Percentiles rank a stretch among this genome's conserved stretches.
phyloP scores from a whole-genome alignment of 2,888 invertebrate genomes.

The Furcula furcula region DNA sequence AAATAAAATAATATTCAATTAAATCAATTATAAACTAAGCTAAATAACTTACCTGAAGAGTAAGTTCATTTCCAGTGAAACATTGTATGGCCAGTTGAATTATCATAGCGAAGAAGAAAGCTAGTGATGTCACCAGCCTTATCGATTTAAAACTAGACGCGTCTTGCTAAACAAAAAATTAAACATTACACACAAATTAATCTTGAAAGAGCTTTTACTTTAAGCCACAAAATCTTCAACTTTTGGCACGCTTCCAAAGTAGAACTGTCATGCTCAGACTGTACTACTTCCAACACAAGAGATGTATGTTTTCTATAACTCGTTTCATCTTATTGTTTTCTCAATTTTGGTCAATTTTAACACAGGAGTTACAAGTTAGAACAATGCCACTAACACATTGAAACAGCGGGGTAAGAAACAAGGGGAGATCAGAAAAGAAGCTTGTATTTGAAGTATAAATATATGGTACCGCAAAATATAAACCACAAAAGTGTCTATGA shows the following conservation, averaged over 20 bases:
- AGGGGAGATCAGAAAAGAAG: not conserved
- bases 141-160: slow-evolving; percentile 67
- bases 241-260: slow-evolving; percentile 29
- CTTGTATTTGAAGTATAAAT: slow-evolving; percentile 19
- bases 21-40: no score
- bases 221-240: slow-evolving; percentile 18
- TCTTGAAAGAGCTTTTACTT: slow-evolving; percentile 22
- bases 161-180: slow-evolving; percentile 53
- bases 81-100: slow-evolving; percentile 70
- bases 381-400: not conserved
- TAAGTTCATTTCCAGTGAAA: slow-evolving; percentile 68
- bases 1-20: no score
- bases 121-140: slow-evolving; percentile 61
- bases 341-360: slow-evolving; percentile 15
- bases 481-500: slow-evolving; percentile 12
- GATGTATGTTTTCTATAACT: slow-evolving; percentile 25
- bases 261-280: slow-evolving; percentile 29
- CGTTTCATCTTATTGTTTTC: slow-evolving; percentile 17
- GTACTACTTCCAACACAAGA: slow-evolving; percentile 19
- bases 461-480: slow-evolving; percentile 22
- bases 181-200: slow-evolving; percentile 16
- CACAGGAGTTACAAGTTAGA: slow-evolving; percentile 7
- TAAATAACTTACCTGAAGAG: slow-evolving; percentile 50
- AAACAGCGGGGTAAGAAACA: not conserved
- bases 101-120: slow-evolving; percentile 72